Evolutionary conservation across 2,113 vertebrate genomes (phyloP).

Genomic region (Phasianus colchicus): DNA sequence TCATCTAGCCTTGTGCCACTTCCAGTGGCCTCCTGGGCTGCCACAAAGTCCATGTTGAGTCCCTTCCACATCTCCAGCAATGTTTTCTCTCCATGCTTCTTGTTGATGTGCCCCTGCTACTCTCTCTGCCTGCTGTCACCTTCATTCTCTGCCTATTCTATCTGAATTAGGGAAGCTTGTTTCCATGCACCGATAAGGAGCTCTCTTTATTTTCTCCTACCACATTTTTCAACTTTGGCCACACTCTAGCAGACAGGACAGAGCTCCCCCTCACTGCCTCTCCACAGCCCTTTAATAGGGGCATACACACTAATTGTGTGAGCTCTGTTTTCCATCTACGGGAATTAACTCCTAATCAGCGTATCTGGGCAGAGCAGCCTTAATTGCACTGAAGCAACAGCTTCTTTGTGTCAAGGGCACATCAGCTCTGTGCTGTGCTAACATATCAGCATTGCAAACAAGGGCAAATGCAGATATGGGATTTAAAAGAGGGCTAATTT

Average conservation of each 20-base stretch:
- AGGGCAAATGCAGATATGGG: background rate
- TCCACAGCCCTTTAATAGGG: background rate
- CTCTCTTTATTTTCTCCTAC: background rate
- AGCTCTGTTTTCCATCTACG: background rate
- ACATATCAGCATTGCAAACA: background rate
- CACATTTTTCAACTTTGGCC: background rate
- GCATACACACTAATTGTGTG: background rate
- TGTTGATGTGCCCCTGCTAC: background rate
- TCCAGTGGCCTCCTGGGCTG: background rate
- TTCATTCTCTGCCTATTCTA: background rate
- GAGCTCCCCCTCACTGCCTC: background rate
- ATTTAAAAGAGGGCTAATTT: slow-evolving; percentile 25
- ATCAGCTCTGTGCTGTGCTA: background rate
- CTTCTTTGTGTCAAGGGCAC: slow-evolving; percentile 22
- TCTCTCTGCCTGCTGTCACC: background rate
- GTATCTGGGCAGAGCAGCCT: background rate
- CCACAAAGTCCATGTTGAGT: fast-evolving
- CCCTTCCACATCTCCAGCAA: background rate
- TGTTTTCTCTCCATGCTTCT: fast-evolving
- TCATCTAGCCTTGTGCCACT: background rate
- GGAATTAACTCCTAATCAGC: background rate
- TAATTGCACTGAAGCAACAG: background rate
- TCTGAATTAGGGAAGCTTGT: background rate
- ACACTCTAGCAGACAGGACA: background rate
- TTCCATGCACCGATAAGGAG: fast-evolving